phyloP scores from a whole-genome alignment of 2,888 invertebrate species.

The Drosophila stalkeri region DNA sequence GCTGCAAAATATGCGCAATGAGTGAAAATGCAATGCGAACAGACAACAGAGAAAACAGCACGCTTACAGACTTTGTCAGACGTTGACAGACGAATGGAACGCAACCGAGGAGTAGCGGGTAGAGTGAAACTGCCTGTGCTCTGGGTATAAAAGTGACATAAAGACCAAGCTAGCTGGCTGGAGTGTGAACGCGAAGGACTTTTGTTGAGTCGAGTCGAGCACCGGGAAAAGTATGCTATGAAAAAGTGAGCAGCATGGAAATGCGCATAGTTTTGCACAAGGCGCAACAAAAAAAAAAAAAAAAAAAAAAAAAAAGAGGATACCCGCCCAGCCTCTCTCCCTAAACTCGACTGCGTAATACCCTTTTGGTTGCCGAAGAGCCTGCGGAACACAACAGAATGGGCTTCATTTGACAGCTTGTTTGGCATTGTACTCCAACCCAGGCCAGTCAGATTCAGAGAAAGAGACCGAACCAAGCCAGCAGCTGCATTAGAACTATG shows the following conservation, averaged over 20 bases:
- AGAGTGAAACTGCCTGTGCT: slow-evolving; percentile 7
- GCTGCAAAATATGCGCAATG: slow-evolving; percentile 68
- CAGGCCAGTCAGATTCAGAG: slow-evolving; percentile 1
- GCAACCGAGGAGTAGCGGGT: neutral
- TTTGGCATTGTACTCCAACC: slow-evolving; percentile 68
- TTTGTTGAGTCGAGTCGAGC: slow-evolving; percentile 52
- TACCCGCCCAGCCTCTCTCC: neutral
- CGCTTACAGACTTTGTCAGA: slow-evolving; percentile 74
- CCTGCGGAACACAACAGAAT: slow-evolving; percentile 59
- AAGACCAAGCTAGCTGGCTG: slow-evolving; percentile 19
- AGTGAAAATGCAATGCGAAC: slow-evolving; percentile 68
- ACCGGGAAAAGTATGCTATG: slow-evolving; percentile 55
- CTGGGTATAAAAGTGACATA: slow-evolving; percentile 9
- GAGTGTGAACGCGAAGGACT: slow-evolving; percentile 70
- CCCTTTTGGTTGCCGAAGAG: slow-evolving; percentile 3
- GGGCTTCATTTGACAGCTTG: slow-evolving; percentile 80
- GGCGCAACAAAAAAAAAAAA: slow-evolving; percentile 40
- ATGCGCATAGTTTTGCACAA: slow-evolving; percentile 69
- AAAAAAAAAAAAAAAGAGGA: slow-evolving; percentile 32
- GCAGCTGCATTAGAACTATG: slow-evolving; percentile 34
- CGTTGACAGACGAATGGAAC: slow-evolving; percentile 54
- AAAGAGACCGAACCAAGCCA: slow-evolving; percentile 7
- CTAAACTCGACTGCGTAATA: slow-evolving; percentile 2
- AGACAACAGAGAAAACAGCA: slow-evolving; percentile 61
- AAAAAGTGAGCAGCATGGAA: slow-evolving; percentile 60